phyloP scores from a whole-genome alignment of 2,888 invertebrate species.

The Orthonychiurus folsomi region DNA sequence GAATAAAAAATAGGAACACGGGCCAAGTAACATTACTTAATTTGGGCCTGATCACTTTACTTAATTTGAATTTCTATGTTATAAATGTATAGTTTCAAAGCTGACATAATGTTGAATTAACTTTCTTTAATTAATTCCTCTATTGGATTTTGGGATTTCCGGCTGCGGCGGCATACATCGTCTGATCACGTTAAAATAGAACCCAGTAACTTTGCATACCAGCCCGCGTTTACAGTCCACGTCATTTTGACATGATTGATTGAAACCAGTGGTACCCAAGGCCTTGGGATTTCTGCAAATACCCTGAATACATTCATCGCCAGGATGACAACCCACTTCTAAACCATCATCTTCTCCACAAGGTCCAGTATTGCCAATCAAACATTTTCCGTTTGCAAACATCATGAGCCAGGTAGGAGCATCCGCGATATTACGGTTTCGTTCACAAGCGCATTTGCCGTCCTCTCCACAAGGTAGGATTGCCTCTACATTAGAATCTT shows the following conservation, averaged over 20 bases:
- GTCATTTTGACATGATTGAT: background rate
- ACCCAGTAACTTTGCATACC: background rate
- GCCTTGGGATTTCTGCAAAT: slow-evolving; percentile 1
- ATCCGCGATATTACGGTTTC: background rate
- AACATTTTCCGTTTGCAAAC: background rate
- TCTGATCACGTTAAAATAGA: background rate
- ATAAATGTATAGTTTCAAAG: too few relatives aligned
- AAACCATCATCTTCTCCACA: background rate
- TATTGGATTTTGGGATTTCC: too few relatives aligned
- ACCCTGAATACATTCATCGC: background rate
- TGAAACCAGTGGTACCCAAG: background rate
- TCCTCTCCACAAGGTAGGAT: background rate
- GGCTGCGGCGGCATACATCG: background rate
- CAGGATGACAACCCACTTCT: slow-evolving; percentile 2
- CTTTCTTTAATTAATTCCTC: too few relatives aligned
- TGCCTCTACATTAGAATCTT: background rate
- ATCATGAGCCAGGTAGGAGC: too few relatives aligned
- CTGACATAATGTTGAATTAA: too few relatives aligned
- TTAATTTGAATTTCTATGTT: too few relatives aligned
- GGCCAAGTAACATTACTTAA: too few relatives aligned
- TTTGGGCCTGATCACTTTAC: too few relatives aligned
- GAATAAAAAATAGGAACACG: too few relatives aligned
- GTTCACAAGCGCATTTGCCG: background rate
- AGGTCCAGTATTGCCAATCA: background rate
- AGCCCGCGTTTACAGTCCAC: background rate